Conservation (phyloP, 2,797 vertebrate species). For the Xenentodon cancila region DNA sequence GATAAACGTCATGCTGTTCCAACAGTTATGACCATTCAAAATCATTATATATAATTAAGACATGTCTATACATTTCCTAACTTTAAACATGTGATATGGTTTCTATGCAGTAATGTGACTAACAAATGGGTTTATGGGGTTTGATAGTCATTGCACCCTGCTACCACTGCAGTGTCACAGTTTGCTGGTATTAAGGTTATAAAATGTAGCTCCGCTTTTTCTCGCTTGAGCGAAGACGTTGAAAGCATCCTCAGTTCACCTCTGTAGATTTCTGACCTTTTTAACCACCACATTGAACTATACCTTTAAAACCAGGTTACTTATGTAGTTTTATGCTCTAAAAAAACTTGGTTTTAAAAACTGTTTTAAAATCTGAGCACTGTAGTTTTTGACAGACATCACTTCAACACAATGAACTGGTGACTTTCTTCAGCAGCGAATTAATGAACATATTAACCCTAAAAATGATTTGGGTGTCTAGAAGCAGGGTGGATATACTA, state of each 20-base stretch:
- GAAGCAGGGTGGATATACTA: conserved; percentile 9
- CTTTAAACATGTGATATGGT: no score
- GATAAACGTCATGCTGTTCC: no score
- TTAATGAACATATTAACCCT: conserved; percentile 2
- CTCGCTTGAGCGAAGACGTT: not conserved
- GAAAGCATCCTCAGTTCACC: not conserved
- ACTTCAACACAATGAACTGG: conserved; percentile 8
- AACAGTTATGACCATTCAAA: no score
- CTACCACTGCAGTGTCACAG: no score
- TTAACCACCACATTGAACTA: no score
- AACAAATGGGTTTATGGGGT: no score
- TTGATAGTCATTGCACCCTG: no score
- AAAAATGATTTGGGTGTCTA: conserved; percentile 20
- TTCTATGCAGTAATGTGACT: no score
- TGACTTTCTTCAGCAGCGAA: conserved; percentile 16
- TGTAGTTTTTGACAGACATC: not conserved
- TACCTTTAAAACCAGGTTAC: conserved; percentile 3
- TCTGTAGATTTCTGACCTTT: not conserved
- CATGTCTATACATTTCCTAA: no score
- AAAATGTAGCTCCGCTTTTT: not conserved
- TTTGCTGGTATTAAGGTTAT: not conserved
- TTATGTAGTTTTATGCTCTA: not conserved
- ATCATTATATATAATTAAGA: no score
- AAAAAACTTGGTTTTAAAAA: not conserved
- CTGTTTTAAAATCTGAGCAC: not conserved